Percentiles rank a stretch among this genome's conserved stretches.
Evolutionary conservation across 2,797 vertebrate species (phyloP).

Genomic region (Poecile montanus): DNA sequence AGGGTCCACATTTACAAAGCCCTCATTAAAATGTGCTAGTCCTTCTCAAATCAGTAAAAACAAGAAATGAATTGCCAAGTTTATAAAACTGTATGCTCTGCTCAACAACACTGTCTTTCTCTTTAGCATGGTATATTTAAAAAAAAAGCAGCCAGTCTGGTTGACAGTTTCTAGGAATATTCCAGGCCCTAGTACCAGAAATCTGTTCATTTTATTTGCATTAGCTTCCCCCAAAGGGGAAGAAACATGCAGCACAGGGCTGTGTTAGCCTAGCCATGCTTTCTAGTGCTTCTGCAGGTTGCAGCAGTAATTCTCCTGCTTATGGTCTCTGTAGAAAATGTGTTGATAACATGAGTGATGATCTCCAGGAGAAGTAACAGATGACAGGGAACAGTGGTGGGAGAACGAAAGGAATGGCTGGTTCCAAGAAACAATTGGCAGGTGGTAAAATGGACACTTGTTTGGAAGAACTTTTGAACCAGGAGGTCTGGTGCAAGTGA

Average conservation of each 20-base stretch:
- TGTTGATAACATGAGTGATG: not conserved
- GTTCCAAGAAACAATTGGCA: not conserved
- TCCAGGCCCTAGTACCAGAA: not conserved
- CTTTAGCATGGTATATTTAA: not conserved
- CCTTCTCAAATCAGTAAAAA: slow-evolving; percentile 14
- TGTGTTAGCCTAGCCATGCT: not conserved
- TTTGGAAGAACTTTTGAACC: not conserved
- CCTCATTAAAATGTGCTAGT: not conserved
- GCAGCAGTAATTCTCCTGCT: not conserved
- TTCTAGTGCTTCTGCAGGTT: not conserved
- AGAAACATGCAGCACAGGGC: not conserved
- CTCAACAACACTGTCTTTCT: not conserved
- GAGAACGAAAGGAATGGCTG: not conserved
- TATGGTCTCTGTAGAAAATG: not conserved
- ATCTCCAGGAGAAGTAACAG: accelerated
- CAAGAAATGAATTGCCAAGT: not conserved
- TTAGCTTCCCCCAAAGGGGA: not conserved
- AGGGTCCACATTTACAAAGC: not conserved
- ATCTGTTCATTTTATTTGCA: not conserved
- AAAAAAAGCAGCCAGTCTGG: not conserved
- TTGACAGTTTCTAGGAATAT: not conserved
- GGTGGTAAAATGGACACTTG: not conserved
- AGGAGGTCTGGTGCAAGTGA: not conserved
- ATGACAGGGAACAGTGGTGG: not conserved
- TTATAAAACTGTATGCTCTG: not conserved